These are phyloP conservation scores for Stramonita haemastoma DNA, from an alignment of 2,888 invertebrate species.

Conservation along the genomic window DNA sequence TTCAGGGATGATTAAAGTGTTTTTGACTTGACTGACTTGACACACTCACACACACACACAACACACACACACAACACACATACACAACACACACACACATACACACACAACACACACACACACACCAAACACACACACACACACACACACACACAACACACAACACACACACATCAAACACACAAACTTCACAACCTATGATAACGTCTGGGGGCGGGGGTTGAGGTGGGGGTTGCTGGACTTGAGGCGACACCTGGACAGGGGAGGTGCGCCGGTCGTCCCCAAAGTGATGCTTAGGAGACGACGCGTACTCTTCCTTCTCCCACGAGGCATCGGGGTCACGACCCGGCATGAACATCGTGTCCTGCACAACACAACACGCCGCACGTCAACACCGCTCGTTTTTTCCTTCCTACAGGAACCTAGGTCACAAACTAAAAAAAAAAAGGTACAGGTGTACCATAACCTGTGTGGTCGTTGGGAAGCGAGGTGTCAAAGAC, in stretches of 20 bases:
- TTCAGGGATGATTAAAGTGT: too few relatives aligned
- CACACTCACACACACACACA: too few relatives aligned
- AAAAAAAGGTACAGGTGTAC: too few relatives aligned
- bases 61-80: too few relatives aligned
- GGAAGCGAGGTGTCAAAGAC: too few relatives aligned
- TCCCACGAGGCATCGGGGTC: conserved; percentile 44
- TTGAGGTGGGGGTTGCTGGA: conserved; percentile 34
- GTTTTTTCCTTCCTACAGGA: too few relatives aligned
- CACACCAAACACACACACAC: background rate
- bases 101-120: too few relatives aligned
- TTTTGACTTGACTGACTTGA: too few relatives aligned
- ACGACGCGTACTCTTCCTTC: conserved; percentile 58
- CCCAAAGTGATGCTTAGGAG: conserved; percentile 29
- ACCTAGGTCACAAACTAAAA: too few relatives aligned
- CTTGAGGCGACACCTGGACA: conserved; percentile 14
- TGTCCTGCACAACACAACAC: conserved; percentile 51
- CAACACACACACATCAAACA: conserved; percentile 4
- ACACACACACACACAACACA: background rate
- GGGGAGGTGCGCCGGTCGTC: conserved; percentile 26
- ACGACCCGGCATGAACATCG: conserved; percentile 66
- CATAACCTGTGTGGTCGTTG: too few relatives aligned
- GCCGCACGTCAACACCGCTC: too few relatives aligned
- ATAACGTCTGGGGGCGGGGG: conserved; percentile 52
- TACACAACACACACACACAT: too few relatives aligned
- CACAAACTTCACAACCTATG: conserved; percentile 48